Evolutionary conservation across 2,888 invertebrate genomes (phyloP).

Genomic region (Lasiommata megera): DNA sequence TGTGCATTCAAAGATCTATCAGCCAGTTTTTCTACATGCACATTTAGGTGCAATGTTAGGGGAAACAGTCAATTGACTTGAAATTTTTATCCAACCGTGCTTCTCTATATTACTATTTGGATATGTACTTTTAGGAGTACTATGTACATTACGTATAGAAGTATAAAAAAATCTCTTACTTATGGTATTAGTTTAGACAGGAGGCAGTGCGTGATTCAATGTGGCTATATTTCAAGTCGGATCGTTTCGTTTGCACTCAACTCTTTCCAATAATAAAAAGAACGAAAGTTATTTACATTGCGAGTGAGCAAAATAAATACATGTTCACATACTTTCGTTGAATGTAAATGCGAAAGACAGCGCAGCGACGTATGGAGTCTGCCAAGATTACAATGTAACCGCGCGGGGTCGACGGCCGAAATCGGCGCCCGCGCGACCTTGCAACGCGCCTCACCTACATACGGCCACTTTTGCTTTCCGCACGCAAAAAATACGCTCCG

Average conservation of each 20-base stretch:
- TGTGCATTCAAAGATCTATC: too few species aligned
- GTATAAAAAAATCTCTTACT: too few species aligned
- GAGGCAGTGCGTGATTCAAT: too few species aligned
- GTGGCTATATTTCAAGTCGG: neutral
- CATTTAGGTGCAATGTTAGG: too few species aligned
- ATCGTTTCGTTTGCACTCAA: neutral
- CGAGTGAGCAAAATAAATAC: neutral
- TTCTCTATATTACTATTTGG: too few species aligned
- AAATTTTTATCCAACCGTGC: too few species aligned
- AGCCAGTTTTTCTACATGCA: too few species aligned
- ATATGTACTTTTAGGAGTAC: too few species aligned
- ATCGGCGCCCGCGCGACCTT: slow-evolving; percentile 79
- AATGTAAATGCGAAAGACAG: slow-evolving; percentile 26
- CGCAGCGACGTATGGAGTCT: slow-evolving; percentile 21
- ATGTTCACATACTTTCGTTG: slow-evolving; percentile 22
- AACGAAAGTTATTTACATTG: slow-evolving; percentile 6
- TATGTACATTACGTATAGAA: too few species aligned
- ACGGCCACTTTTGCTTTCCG: slow-evolving; percentile 79
- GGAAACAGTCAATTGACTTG: too few species aligned
- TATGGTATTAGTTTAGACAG: too few species aligned
- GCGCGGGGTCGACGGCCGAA: slow-evolving; percentile 71
- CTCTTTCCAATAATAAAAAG: neutral
- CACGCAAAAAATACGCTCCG: slow-evolving; percentile 64
- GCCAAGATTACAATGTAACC: slow-evolving; percentile 35
- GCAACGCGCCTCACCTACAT: slow-evolving; percentile 77